Conservation (phyloP, 2,888 invertebrate genomes). For the Drosophila testacea region DNA sequence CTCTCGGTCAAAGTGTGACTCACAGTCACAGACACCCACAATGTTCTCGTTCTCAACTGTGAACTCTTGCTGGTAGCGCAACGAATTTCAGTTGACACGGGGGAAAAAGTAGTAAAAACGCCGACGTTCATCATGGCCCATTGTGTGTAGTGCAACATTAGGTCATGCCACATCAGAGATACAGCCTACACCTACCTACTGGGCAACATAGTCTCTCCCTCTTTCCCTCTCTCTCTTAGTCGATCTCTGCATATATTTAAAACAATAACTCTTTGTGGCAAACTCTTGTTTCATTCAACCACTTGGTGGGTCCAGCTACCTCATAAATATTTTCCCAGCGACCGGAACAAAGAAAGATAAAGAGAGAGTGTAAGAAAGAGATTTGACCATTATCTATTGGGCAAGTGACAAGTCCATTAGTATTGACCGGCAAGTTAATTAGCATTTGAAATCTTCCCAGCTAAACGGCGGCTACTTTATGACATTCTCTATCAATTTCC, state of each 20-base stretch:
- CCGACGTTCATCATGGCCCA: constrained; percentile 65
- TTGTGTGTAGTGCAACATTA: constrained; percentile 79
- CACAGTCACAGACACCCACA: constrained; percentile 54
- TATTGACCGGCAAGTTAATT: constrained; percentile 55
- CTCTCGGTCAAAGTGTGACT: constrained; percentile 45
- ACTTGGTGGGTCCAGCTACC: constrained; percentile 64
- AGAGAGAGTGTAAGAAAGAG: background rate
- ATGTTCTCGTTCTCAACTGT: constrained; percentile 21
- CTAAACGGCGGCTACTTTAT: constrained; percentile 41
- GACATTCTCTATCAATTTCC: constrained; percentile 14
- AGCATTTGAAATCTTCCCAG: constrained; percentile 26
- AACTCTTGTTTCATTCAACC: constrained; percentile 49
- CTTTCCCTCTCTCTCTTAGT: background rate
- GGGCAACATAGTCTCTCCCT: background rate
- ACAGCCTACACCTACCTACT: constrained; percentile 29
- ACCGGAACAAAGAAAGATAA: constrained; percentile 5
- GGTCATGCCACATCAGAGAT: constrained; percentile 70
- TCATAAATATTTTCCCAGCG: constrained; percentile 46
- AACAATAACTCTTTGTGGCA: constrained; percentile 72
- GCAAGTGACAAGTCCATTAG: constrained; percentile 60
- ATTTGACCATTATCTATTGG: constrained; percentile 7
- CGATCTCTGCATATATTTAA: constrained; percentile 70
- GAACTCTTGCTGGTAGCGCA: constrained; percentile 68
- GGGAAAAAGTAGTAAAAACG: constrained; percentile 24
- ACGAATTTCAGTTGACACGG: constrained; percentile 70